Percentiles rank a stretch among this genome's conserved stretches.
Evolutionary conservation across 2,888 invertebrate genomes (phyloP).

Genomic region (Ceratothoa steindachneri): DNA sequence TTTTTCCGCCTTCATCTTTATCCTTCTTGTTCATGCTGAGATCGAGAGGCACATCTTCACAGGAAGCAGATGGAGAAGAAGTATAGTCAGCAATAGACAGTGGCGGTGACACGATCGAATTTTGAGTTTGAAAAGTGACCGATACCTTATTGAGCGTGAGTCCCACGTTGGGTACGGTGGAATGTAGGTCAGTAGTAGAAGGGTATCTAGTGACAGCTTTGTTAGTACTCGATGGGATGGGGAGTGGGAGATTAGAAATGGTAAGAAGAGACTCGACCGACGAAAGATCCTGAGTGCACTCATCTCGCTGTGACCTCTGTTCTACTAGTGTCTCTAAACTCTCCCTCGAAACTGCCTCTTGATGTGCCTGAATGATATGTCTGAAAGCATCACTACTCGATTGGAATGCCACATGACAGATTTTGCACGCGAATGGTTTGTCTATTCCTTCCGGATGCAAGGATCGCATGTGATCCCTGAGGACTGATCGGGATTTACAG

Average conservation of each 20-base stretch:
- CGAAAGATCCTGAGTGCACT: slow-evolving; percentile 38
- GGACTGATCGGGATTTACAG: slow-evolving; percentile 54
- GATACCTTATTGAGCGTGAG: slow-evolving; percentile 23
- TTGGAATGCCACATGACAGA: slow-evolving; percentile 81
- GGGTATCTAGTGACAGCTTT: too few species aligned
- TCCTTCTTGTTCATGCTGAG: slow-evolving; percentile 63
- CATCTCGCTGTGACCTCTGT: slow-evolving; percentile 21
- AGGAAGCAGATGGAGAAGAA: slow-evolving; percentile 21
- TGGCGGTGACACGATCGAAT: slow-evolving; percentile 17
- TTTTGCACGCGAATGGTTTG: slow-evolving; percentile 74
- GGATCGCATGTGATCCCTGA: slow-evolving; percentile 54
- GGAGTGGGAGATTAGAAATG: slow-evolving; percentile 41
- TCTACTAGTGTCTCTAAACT: slow-evolving; percentile 32
- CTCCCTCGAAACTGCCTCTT: slow-evolving; percentile 55
- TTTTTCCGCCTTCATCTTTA: background rate
- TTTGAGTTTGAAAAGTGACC: too few species aligned
- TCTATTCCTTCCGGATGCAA: slow-evolving; percentile 51
- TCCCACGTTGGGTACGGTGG: too few species aligned
- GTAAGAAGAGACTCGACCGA: slow-evolving; percentile 45
- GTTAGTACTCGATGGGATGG: slow-evolving; percentile 30
- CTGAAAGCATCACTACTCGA: slow-evolving; percentile 74
- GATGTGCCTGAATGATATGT: slow-evolving; percentile 72
- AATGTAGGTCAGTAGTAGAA: too few species aligned
- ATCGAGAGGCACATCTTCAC: slow-evolving; percentile 61
- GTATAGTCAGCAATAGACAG: slow-evolving; percentile 3